phyloP scores from a whole-genome alignment of 2,888 invertebrate species.

The Nineta flava region DNA sequence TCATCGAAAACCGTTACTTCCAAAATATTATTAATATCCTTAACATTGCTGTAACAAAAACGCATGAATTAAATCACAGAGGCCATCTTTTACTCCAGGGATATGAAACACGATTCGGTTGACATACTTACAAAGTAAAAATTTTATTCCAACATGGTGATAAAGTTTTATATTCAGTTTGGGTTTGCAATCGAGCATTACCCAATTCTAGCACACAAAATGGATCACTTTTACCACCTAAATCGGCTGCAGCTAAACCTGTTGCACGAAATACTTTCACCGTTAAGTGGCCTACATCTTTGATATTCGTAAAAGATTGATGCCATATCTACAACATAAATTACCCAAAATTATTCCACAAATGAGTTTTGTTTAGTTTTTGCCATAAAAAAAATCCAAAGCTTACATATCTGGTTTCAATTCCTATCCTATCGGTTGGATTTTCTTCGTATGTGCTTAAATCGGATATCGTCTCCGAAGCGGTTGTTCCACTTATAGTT shows the following conservation, averaged over 20 bases:
- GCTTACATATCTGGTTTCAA: conserved; percentile 56
- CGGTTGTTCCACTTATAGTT: conserved; percentile 89
- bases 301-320: conserved; percentile 51
- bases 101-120: not conserved
- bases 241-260: conserved; percentile 87
- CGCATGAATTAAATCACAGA: not conserved
- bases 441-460: conserved; percentile 72
- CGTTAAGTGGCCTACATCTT: conserved; percentile 86
- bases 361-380: conserved; percentile 2
- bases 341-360: conserved; percentile 5
- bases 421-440: conserved; percentile 45
- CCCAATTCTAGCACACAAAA: conserved; percentile 94
- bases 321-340: conserved; percentile 40
- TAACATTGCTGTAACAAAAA: conserved; percentile 52
- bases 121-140: conserved; percentile 80
- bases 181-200: conserved; percentile 89
- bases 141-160: conserved; percentile 97
- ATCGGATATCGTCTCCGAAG: conserved; percentile 85
- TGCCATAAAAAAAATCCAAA: conserved; percentile 2
- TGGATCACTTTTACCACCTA: conserved; percentile 96
- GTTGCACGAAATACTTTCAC: conserved; percentile 78
- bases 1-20: conserved; percentile 96
- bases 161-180: conserved; percentile 96
- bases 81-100: too few species aligned
- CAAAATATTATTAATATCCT: conserved; percentile 86